Conservation (phyloP, 1,140 invertebrate genomes). For the Drosophila micromelanica region DNA sequence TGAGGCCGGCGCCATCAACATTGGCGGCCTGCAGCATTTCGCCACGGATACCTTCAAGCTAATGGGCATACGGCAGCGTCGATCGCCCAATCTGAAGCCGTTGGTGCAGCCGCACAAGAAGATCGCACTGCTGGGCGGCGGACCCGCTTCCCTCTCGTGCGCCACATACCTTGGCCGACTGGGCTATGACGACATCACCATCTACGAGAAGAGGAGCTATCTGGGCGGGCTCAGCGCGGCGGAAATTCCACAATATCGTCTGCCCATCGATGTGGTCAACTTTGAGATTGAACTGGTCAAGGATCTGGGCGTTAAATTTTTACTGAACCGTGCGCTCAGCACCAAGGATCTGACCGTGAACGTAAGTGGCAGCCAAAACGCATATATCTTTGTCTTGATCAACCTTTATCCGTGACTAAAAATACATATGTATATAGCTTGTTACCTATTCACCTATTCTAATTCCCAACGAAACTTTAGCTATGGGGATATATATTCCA, state of each 20-base stretch:
- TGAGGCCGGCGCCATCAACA: conserved; percentile 99
- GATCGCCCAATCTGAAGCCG: conserved; percentile 88
- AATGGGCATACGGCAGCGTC: conserved; percentile 95
- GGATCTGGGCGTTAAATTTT: conserved; percentile 96
- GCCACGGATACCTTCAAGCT: conserved; percentile 97
- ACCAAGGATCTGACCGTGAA: conserved; percentile 89
- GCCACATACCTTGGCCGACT: conserved; percentile 97
- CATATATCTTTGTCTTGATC: too few species aligned
- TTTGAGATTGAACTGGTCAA: conserved; percentile 97
- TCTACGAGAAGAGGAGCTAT: conserved; percentile 95
- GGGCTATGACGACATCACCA: conserved; percentile 95
- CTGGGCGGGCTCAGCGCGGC: conserved; percentile 95
- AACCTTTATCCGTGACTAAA: too few species aligned
- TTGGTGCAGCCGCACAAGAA: conserved; percentile 88
- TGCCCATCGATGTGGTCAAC: conserved; percentile 96
- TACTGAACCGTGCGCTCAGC: conserved; percentile 87
- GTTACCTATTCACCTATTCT: too few species aligned
- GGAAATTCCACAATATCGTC: conserved; percentile 98
- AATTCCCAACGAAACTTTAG: too few species aligned
- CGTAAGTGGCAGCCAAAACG: conserved; percentile 85
- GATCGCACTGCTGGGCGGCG: conserved; percentile 96
- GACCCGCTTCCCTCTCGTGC: conserved; percentile 98
- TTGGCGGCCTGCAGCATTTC: conserved; percentile 99
- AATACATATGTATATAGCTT: background rate
- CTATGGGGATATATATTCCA: too few species aligned